Conservation (phyloP, 1,140 invertebrate genomes). For the Hylaeus anthracinus region DNA sequence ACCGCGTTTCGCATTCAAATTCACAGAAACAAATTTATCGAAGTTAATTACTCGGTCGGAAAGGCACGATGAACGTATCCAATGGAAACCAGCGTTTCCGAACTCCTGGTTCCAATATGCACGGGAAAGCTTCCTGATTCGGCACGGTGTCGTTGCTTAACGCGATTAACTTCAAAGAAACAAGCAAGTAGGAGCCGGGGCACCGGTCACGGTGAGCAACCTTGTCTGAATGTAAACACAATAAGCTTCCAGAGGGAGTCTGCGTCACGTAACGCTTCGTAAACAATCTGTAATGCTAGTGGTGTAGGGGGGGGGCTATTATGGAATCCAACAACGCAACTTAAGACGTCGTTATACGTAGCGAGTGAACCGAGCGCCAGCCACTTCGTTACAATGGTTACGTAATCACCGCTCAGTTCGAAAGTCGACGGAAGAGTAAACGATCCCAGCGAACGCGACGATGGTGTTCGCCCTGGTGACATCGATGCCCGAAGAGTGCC, state of each 20-base stretch:
- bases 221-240: constrained; percentile 45
- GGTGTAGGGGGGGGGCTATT: background rate
- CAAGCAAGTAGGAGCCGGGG: background rate
- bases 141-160: background rate
- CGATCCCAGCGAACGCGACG: background rate
- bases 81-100: too few relatives aligned
- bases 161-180: constrained; percentile 23
- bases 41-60: too few relatives aligned
- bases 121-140: background rate
- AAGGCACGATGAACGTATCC: too few relatives aligned
- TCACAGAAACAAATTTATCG: too few relatives aligned
- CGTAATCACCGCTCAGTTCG: background rate
- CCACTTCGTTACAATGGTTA: background rate
- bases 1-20: too few relatives aligned
- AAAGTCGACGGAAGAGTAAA: background rate
- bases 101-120: background rate
- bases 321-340: constrained; percentile 48
- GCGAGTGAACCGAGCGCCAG: background rate
- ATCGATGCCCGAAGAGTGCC: background rate
- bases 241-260: constrained; percentile 20
- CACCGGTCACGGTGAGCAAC: background rate
- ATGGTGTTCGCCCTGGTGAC: background rate
- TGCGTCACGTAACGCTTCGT: constrained; percentile 36
- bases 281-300: constrained; percentile 30
- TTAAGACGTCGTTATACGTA: constrained; percentile 36